phyloP scores from a whole-genome alignment of 2,888 invertebrate genomes.

The Gordius sp. region DNA sequence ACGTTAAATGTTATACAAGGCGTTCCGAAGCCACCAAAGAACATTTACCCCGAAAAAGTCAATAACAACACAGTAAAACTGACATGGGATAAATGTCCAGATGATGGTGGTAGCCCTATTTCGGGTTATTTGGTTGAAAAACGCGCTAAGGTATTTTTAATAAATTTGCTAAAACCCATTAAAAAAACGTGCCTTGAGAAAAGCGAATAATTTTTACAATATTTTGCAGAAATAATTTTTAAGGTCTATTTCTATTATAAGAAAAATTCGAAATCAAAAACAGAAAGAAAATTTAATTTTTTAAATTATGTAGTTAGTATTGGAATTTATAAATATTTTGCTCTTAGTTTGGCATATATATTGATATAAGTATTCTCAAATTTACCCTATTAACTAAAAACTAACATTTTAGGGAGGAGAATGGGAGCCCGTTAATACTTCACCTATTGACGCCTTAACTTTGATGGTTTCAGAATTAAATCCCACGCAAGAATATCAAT shows the following conservation, averaged over 20 bases:
- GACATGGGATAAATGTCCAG: neutral
- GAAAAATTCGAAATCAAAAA: neutral
- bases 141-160: neutral
- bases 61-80: neutral
- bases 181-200: too few species aligned
- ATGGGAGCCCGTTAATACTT: conserved; percentile 26
- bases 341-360: too few species aligned
- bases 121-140: neutral
- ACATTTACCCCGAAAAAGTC: neutral
- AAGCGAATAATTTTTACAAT: too few species aligned
- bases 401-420: conserved; percentile 22
- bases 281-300: neutral
- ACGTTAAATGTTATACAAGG: neutral
- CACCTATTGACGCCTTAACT: neutral
- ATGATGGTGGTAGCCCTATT: neutral
- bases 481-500: neutral
- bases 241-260: neutral
- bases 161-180: too few species aligned
- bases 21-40: neutral
- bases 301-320: neutral
- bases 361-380: too few species aligned
- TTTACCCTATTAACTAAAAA: too few species aligned
- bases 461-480: neutral
- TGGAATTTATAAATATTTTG: neutral
- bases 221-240: too few species aligned